Evolutionary conservation across 2,797 vertebrate genomes (phyloP).

Genomic region (Arnoldichthys spilopterus): DNA sequence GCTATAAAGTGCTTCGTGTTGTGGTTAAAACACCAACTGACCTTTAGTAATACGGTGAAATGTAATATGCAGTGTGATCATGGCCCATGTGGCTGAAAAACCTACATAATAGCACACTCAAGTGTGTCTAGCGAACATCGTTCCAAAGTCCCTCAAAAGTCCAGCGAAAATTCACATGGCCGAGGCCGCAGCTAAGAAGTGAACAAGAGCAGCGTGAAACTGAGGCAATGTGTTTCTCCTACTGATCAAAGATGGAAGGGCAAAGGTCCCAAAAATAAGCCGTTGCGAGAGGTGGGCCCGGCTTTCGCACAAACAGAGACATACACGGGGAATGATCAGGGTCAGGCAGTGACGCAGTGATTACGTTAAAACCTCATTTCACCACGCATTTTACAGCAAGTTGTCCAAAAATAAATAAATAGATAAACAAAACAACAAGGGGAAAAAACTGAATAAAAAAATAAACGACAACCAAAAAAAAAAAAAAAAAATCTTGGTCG

Average conservation of each 20-base stretch:
- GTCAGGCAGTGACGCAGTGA: conserved; percentile 40
- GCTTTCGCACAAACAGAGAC: conserved; percentile 53
- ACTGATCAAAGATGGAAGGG: conserved; percentile 40
- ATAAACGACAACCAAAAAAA: neutral
- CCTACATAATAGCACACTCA: conserved; percentile 31
- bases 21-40: conserved; percentile 62
- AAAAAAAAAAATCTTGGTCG: conserved; percentile 30
- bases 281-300: conserved; percentile 17
- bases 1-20: conserved; percentile 78
- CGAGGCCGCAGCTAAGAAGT: conserved; percentile 1
- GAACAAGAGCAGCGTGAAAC: conserved; percentile 14
- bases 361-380: conserved; percentile 47
- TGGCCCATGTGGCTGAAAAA: neutral
- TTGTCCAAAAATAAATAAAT: conserved; percentile 50
- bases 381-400: conserved; percentile 40
- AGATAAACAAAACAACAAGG: conserved; percentile 38
- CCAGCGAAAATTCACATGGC: conserved; percentile 11
- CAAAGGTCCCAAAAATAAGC: conserved; percentile 53
- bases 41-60: conserved; percentile 48
- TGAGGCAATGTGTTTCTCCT: conserved; percentile 48
- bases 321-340: conserved; percentile 14
- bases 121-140: conserved; percentile 18
- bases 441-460: neutral
- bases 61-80: conserved; percentile 20
- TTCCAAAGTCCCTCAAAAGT: conserved; percentile 34